Evolutionary conservation across 1,140 invertebrate species (phyloP).

Genomic region (Drosophila nasuta): DNA sequence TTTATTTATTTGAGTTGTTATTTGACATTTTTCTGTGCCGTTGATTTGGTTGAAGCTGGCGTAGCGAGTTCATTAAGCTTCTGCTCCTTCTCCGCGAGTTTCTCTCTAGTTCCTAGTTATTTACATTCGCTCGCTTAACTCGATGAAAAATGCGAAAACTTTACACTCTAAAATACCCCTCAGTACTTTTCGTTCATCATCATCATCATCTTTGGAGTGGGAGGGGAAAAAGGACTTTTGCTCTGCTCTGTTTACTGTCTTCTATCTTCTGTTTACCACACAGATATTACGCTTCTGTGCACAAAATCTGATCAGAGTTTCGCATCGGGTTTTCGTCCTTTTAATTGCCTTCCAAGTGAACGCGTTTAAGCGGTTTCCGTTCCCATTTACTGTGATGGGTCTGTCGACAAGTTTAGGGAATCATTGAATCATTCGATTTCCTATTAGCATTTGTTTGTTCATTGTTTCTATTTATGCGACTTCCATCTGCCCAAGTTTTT

Average conservation of each 20-base stretch:
- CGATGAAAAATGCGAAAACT: conserved; percentile 64
- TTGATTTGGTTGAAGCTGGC: conserved; percentile 42
- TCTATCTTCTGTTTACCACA: conserved; percentile 19
- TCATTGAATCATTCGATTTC: conserved; percentile 17
- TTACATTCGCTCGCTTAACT: conserved; percentile 61
- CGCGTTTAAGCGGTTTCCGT: conserved; percentile 24
- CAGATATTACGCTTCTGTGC: conserved; percentile 44
- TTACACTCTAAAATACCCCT: conserved; percentile 55
- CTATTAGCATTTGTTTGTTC: background rate
- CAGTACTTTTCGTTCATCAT: conserved; percentile 11
- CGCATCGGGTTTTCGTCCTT: conserved; percentile 29
- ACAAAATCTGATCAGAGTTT: conserved; percentile 29
- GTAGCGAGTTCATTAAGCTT: conserved; percentile 55
- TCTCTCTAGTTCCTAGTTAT: conserved; percentile 17
- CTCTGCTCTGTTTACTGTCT: background rate
- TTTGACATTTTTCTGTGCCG: conserved; percentile 69
- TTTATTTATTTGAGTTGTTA: conserved; percentile 68
- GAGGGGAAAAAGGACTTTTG: no score
- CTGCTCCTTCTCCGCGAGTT: background rate
- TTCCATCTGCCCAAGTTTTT: conserved; percentile 32
- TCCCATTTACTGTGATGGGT: conserved; percentile 4
- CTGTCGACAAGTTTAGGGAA: background rate
- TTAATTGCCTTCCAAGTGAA: conserved; percentile 57
- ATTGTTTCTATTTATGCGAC: conserved; percentile 10
- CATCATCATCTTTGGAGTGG: background rate